Evolutionary conservation across 2,797 vertebrate genomes (phyloP).

Genomic region (Diceros bicornis): DNA sequence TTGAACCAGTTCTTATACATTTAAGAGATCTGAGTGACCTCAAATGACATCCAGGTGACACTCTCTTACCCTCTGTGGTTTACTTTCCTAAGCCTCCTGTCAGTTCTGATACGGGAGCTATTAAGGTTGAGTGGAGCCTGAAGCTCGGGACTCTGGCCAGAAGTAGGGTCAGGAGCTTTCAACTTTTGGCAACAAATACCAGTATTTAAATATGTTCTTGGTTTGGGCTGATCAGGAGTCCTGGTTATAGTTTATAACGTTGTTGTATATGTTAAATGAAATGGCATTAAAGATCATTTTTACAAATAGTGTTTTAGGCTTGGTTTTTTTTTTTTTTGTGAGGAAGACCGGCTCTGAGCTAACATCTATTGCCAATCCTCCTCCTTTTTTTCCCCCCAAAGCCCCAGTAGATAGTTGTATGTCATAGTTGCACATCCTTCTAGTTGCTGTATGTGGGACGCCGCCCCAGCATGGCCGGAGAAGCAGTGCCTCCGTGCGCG

Average conservation of each 20-base stretch:
- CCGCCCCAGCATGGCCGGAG: too few relatives aligned
- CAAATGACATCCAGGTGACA: background rate
- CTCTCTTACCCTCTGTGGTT: background rate
- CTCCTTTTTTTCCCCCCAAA: too few relatives aligned
- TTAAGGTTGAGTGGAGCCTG: background rate
- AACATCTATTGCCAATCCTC: too few relatives aligned
- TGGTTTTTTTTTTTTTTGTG: too few relatives aligned
- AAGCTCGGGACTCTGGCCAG: background rate
- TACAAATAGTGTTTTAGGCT: background rate
- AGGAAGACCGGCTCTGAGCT: too few relatives aligned
- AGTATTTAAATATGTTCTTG: background rate
- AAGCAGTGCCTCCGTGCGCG: too few relatives aligned
- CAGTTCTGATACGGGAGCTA: background rate
- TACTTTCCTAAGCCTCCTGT: background rate
- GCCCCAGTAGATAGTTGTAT: too few relatives aligned
- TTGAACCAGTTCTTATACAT: background rate
- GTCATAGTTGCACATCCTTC: too few relatives aligned
- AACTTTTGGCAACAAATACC: background rate
- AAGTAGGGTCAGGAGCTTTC: background rate
- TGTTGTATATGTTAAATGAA: conserved; percentile 9
- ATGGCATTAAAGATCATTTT: background rate
- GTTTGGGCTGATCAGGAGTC: background rate
- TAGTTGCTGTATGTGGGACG: too few relatives aligned
- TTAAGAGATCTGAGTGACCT: background rate
- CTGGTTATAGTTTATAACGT: background rate